Percentiles rank a stretch among this genome's conserved stretches.
Evolutionary conservation across 2,113 vertebrate genomes (phyloP).

Genomic region (Aphelocoma coerulescens): DNA sequence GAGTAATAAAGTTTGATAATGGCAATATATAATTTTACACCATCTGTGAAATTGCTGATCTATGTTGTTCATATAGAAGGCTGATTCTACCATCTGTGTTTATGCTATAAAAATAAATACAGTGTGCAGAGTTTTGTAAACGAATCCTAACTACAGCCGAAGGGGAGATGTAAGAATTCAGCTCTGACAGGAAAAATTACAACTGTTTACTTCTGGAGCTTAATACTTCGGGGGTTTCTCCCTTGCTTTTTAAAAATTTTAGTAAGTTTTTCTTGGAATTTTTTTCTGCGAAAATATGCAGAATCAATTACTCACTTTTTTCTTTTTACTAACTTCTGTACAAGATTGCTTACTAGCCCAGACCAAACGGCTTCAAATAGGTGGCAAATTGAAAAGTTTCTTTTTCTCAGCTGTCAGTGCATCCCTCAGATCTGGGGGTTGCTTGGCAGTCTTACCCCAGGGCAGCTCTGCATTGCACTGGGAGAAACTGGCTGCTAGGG

Average conservation of each 20-base stretch:
- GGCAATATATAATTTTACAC: constrained; percentile 5
- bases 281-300: neutral
- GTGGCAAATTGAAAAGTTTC: neutral
- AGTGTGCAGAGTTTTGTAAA: constrained; percentile 39
- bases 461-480: neutral
- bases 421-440: neutral
- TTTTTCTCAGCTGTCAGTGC: neutral
- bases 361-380: neutral
- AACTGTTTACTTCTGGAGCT: constrained; percentile 31
- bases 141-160: constrained; percentile 13
- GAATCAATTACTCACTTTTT: neutral
- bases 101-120: constrained; percentile 51
- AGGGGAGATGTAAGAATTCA: constrained; percentile 20
- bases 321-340: neutral
- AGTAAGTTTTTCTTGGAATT: neutral
- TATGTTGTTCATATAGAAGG: constrained; percentile 39
- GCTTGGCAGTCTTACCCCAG: neutral
- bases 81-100: constrained; percentile 54
- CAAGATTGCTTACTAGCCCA: neutral
- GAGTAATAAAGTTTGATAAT: constrained; percentile 24
- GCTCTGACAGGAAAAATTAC: constrained; percentile 38
- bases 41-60: constrained; percentile 48
- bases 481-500: neutral
- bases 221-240: neutral
- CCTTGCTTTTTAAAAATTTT: neutral